Conservation (phyloP, 2,888 invertebrate genomes). For the Myopa tessellatipennis region DNA sequence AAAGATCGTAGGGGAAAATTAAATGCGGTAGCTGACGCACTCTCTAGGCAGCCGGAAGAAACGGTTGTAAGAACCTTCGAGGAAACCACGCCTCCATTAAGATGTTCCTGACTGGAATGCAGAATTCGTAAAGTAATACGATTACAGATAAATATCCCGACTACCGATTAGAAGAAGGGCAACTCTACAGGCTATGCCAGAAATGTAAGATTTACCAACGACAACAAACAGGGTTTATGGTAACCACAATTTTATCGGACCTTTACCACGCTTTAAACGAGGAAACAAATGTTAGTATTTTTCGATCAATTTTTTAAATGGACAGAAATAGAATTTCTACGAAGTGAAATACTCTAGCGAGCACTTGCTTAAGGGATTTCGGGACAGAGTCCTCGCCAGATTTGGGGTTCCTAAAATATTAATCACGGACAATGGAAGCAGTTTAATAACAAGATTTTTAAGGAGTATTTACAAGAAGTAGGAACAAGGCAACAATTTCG, state of each 20-base stretch:
- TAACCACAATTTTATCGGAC: neutral
- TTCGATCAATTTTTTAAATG: neutral
- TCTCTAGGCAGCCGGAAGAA: conserved; percentile 25
- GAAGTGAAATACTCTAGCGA: neutral
- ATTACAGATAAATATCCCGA: no score
- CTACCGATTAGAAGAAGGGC: no score
- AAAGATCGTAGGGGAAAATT: conserved; percentile 20
- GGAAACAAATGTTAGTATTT: neutral
- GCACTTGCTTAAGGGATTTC: neutral
- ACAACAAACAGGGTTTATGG: neutral
- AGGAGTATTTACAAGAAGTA: neutral
- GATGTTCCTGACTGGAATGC: no score
- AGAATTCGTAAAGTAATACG: no score
- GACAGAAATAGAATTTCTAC: neutral
- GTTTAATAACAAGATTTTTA: neutral
- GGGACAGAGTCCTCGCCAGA: neutral
- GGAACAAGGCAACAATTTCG: neutral
- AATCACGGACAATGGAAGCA: neutral
- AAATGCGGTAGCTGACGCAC: conserved; percentile 40
- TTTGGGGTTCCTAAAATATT: neutral
- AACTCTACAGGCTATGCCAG: conserved; percentile 37
- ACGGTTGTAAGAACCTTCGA: no score
- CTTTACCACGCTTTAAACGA: neutral
- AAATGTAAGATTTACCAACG: conserved; percentile 32
- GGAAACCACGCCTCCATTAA: no score